Evolutionary conservation across 2,797 vertebrate species (phyloP), one percentile per base, ranked within the genome.

Genomic region (Lophius americanus): DNA sequence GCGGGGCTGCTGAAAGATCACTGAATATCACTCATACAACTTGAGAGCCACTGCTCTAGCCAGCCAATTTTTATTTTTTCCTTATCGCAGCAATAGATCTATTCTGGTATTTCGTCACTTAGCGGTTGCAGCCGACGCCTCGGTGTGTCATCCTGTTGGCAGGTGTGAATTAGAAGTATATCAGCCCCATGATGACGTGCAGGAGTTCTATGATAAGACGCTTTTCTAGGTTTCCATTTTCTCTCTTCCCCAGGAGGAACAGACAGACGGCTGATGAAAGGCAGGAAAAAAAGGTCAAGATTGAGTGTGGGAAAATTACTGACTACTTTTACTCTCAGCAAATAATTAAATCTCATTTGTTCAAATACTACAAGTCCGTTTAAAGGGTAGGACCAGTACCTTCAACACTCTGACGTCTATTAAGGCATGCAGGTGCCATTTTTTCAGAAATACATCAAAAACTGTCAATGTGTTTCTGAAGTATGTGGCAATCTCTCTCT

Each of bases 11-110:
- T 78, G 79, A 74, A 78, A 76, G 61, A 7, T 3, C 60, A 79
- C 76, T 68, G 61, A 77, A 81, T 75, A 72, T 76, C 69, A 75
- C 60, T 83, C 75, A 72, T 70, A 59, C 39, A 75, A 73, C 49
- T 80, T 46, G 6, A 74, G 48, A 41, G 59, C 35, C 63, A 60
- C 49, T 53, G 33, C 48, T 53, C 47, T 6, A 51, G 60, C 50
- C 42, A 49, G 50, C 46, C 11, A 3, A 11, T 7, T 46, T 35
- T 46, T 13, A 14, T 63, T 71, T 68, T 2, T 46, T n/a, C 65
- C 47, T 55, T 53, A 35, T 13, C 65, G 64, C 59, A 71, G 64
- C 53, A 11, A 60, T 51, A 54, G 58, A 57, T 67, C 42, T 70
- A 37, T 65, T 66, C 12, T 54, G 39, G 56, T 62, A 51, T 60